Evolutionary conservation across 2,797 vertebrate genomes (phyloP).

Genomic region (Halcyon badia): DNA sequence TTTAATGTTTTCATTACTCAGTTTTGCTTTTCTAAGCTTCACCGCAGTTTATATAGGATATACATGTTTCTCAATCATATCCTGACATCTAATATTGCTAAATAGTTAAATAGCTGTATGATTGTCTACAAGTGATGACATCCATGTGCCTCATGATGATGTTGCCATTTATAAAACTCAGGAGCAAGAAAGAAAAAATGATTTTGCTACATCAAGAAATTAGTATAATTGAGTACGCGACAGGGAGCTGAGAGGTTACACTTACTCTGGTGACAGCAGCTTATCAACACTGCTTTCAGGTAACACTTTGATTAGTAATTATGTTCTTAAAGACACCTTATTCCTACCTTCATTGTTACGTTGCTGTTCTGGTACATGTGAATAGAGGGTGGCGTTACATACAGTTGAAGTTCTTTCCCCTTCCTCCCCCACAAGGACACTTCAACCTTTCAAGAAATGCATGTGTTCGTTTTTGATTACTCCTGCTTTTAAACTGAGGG

Average conservation of each 20-base stretch:
- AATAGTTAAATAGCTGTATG: neutral
- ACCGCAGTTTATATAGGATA: neutral
- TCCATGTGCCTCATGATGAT: neutral
- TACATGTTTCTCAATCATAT: neutral
- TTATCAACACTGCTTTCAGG: neutral
- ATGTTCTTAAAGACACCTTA: slow-evolving; percentile 1
- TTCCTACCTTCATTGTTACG: slow-evolving; percentile 20
- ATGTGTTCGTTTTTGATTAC: neutral
- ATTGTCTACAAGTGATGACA: neutral
- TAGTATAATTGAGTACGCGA: neutral
- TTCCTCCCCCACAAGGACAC: slow-evolving; percentile 18
- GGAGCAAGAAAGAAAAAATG: neutral
- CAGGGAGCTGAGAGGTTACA: slow-evolving; percentile 4
- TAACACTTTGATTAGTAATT: slow-evolving; percentile 19
- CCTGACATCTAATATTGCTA: neutral
- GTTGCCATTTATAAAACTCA: neutral
- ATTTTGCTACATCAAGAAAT: neutral
- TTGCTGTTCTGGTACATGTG: slow-evolving; percentile 7
- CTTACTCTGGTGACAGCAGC: neutral
- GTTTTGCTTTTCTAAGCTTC: neutral
- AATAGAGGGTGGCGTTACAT: neutral
- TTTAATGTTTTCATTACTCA: neutral
- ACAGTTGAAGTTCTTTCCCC: neutral
- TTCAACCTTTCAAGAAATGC: slow-evolving; percentile 18
- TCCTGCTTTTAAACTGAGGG: neutral